Base-by-base conservation (phyloP, 2,888 invertebrate species). In the Eupithecia tripunctaria region DNA sequence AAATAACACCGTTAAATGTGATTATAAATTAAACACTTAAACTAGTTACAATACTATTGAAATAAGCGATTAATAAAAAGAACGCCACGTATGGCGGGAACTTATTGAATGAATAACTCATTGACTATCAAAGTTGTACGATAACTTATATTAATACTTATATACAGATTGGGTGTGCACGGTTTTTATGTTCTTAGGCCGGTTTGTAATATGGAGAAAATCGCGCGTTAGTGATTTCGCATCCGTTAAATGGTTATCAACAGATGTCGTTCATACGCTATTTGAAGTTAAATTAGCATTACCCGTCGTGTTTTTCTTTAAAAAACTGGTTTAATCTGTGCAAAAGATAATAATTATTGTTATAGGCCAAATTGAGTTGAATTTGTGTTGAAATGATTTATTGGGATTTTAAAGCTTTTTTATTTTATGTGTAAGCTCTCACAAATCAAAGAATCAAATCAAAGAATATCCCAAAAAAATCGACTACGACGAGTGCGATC, bases 51-150 rank as follows among this genome's bases (percentile, higher is more conserved):
- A 81, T 74, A 81, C 84, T 82, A 85, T 81, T 76, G 77, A 83
- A 63, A 82, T 82, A 83, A 83, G 79, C 80, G 83, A 85, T 77
- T 79, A 80, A 82, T 82, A 81, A 80, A 80, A 81, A 79, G 80
- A 79, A 72, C 67, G 78, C 67, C 74, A 73, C 71, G 77, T 74
- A 65, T 71, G 60, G 74, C 76, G 72, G 76, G 70, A 73, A 63
- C 62, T 15, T 66, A 59, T 29, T 63, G 62, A 67, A 74, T 66
- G 21, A 74, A 25, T 81, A 76, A 82, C 82, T 70, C 77, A 79
- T 82, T 85, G 87, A 88, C 88, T 86, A 88, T 80, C 74, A 82
- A 80, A 82, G 82, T 89, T 89, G 89, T 88, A 89, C 89, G 85
- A 86, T 84, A 82, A 87, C 87, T 89, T 86, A 86, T 76, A 77